Evolutionary conservation across 2,797 vertebrate genomes (phyloP).

Genomic region (Protosalanx chinensis): DNA sequence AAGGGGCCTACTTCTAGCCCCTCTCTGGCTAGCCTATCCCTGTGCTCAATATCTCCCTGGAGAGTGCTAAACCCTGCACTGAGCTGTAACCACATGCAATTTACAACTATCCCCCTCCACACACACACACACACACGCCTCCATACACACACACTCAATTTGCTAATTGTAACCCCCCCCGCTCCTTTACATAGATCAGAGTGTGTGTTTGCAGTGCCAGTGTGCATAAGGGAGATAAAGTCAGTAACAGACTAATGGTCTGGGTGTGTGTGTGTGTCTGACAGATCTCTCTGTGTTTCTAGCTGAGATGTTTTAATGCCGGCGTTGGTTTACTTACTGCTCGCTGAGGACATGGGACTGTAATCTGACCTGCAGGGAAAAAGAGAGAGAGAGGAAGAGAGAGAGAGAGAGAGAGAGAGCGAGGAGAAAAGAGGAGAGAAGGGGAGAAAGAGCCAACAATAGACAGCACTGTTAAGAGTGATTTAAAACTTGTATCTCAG

Average conservation of each 20-base stretch:
- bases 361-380: slow-evolving; percentile 86
- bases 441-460: slow-evolving; percentile 28
- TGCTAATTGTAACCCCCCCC: neutral
- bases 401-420: slow-evolving; percentile 8
- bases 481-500: slow-evolving; percentile 47
- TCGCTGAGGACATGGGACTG: slow-evolving; percentile 89
- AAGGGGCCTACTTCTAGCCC: too few relatives aligned
- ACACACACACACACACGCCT: neutral
- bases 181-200: neutral
- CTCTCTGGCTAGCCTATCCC: too few relatives aligned
- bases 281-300: neutral
- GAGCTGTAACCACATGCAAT: neutral
- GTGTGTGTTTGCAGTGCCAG: slow-evolving; percentile 41
- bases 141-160: neutral
- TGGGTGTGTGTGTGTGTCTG: slow-evolving; percentile 1
- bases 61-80: neutral
- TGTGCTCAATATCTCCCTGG: neutral
- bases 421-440: neutral
- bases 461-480: slow-evolving; percentile 41
- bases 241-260: neutral
- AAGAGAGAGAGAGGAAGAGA: slow-evolving; percentile 3
- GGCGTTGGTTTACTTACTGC: slow-evolving; percentile 83
- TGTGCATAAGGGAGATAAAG: slow-evolving; percentile 40
- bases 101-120: neutral
- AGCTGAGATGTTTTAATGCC: neutral